Base-by-base conservation (phyloP, 2,888 invertebrate species). In the Zhuqinia jingwanae region DNA sequence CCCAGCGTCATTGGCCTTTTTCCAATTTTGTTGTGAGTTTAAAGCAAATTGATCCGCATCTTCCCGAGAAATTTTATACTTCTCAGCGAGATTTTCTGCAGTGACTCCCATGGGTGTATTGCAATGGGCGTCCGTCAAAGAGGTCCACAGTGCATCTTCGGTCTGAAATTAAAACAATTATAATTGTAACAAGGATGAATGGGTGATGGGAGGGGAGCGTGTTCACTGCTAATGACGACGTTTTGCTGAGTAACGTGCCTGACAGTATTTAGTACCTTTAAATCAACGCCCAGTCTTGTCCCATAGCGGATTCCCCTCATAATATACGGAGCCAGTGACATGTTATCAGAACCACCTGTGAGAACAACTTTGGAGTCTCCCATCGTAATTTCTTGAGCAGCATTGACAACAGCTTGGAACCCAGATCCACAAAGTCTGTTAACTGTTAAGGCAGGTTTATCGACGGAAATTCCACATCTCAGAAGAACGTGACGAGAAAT, bases 371-470 rank as follows among this genome's bases (percentile, higher is more conserved):
- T 95, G 1, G 97, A 95, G 88, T 96, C 96, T 42, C 98, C 98
- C 11, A 95, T 93, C 78, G 95, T 91, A 90, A 99, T 98, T 92
- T 98, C 98, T 96, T 97, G 91, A 5, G 87, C 87, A 1, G 76
- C 87, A 27, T 87, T 87, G 2, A 98, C 95, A 88, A 99, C 94
- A 0, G 99, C 95, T 92, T 99, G 99, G 93, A 99, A 99, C 0
- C 99, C 99, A 42, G 98, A 98, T 17, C 99, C 99, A 92, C 99
- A 99, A 20, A 99, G 94, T 88, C 99, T 94, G 93, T 99, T 99
- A 70, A 99, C 95, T 75, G 96, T 95, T 1, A 97, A 93, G 0
- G 97, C 98, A 0, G 98, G 98, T 87, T 93, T 95, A 63, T 97
- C 96, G 89, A 95, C 93, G 8, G 98, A 97, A 80, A 99, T 95